phyloP scores from a whole-genome alignment of 2,113 vertebrate genomes.

The Mormoops blainvillei region DNA sequence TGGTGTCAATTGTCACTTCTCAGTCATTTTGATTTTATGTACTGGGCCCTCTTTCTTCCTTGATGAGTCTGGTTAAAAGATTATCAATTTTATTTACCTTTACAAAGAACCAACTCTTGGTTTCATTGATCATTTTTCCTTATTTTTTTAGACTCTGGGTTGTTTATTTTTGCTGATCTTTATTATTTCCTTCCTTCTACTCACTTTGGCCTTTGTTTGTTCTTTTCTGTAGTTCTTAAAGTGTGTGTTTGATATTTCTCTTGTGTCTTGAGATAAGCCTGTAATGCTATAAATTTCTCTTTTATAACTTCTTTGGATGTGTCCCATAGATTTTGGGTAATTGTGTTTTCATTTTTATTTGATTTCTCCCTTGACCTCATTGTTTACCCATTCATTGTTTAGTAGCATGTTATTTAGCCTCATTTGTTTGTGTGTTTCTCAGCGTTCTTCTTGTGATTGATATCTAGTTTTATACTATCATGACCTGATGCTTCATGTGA shows the following conservation, averaged over 20 bases:
- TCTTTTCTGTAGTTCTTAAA: neutral
- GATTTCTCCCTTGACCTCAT: neutral
- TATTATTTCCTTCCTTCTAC: neutral
- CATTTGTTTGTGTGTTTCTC: neutral
- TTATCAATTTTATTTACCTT: neutral
- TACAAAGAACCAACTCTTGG: neutral
- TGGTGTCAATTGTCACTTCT: neutral
- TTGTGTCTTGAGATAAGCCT: neutral
- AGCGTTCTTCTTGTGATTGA: neutral
- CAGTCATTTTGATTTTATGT: neutral
- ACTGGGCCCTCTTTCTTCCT: neutral
- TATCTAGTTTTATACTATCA: neutral
- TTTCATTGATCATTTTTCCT: neutral
- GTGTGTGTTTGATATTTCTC: neutral
- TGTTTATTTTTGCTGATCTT: neutral
- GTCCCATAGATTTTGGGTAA: neutral
- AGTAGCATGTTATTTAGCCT: neutral
- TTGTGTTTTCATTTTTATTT: neutral
- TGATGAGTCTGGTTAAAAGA: neutral
- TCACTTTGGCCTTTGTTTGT: neutral
- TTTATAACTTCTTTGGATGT: neutral
- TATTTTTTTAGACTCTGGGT: neutral
- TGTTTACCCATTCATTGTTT: neutral
- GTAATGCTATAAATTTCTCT: neutral
- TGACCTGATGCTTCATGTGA: neutral